phyloP scores from a whole-genome alignment of 2,888 invertebrate genomes.

The Tinea pellionella region DNA sequence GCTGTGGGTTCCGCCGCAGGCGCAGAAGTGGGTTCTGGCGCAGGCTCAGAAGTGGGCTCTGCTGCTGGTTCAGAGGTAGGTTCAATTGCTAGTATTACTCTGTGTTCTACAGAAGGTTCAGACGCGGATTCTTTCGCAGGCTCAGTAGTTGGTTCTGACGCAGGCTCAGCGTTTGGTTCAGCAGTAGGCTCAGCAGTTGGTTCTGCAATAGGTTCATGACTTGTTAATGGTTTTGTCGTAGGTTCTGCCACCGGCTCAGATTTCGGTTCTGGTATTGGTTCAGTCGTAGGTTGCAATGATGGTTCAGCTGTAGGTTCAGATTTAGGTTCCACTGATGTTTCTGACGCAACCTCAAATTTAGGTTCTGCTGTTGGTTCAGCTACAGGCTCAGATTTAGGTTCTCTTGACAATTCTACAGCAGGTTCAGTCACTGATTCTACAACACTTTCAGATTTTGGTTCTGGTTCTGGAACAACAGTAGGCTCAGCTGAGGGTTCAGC shows the following conservation, averaged over 20 bases:
- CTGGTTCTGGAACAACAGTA: conserved; percentile 30
- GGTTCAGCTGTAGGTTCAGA: conserved; percentile 25
- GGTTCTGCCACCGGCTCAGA: conserved; percentile 43
- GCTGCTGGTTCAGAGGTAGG: conserved; percentile 27
- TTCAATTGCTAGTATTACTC: conserved; percentile 41
- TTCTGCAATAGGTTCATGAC: conserved; percentile 36
- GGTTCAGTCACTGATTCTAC: conserved; percentile 20
- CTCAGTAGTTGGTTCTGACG: conserved; percentile 30
- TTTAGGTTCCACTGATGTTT: conserved; percentile 23
- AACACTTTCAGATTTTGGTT: conserved; percentile 23
- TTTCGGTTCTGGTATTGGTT: conserved; percentile 28
- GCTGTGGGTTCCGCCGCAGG: conserved; percentile 32
- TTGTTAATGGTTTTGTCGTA: no score
- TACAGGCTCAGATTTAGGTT: conserved; percentile 26
- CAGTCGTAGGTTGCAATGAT: conserved; percentile 23
- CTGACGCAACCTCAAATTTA: conserved; percentile 22
- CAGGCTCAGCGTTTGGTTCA: conserved; percentile 27
- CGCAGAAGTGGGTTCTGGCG: conserved; percentile 19
- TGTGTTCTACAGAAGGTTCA: conserved; percentile 35
- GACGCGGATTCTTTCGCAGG: conserved; percentile 21
- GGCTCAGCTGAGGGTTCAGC: conserved; percentile 18
- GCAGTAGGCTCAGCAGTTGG: conserved; percentile 37
- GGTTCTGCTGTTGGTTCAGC: conserved; percentile 23
- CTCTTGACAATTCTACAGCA: conserved; percentile 26
- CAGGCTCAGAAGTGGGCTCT: conserved; percentile 23